Base-by-base conservation (phyloP, 2,797 vertebrate genomes). In the Epinephelus malabaricus region DNA sequence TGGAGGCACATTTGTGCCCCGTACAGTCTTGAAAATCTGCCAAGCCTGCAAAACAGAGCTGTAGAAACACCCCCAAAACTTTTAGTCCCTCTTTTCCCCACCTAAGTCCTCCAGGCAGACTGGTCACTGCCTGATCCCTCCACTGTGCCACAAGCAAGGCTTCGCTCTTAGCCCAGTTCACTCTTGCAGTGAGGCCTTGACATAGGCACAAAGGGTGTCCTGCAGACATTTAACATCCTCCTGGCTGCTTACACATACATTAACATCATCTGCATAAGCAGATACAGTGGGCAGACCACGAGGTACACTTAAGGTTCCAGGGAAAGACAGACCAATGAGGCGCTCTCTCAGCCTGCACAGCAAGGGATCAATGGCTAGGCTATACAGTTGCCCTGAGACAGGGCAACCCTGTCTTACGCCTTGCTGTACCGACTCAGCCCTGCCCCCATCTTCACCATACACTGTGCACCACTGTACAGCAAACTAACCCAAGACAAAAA, bases 41-140 rank as follows among this genome's bases (percentile, higher is more conserved):
- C 55, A 76, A 9, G 49, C 73, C 46, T 76, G 30, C 6, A 76
- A 9, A 2, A 67, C 54, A 14, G 54, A 40, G 8, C 5, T 18
- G 15, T 51, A 60, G 17, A 11, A 43, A 43, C 9, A 43, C 2
- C 9, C 40, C 40, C 40, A 13, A 11, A 10, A 43, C 40, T 3
- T 13, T 43, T 13, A 43, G 40, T 43, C 9, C 40, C 40, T 43
- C 40, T 13, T 43, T 11, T 10, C 40, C 40, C 40, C 40, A 43
- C 40, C 12, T 10, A 43, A 43, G 40, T 13, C 40, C 40, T 3
- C 40, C 40, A 43, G 40, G 12, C 40, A 43, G 12, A 13, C 40
- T 43, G 40, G 40, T 2, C 12, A 43, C 9, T 11, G 40, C 9
- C 9, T 43, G 40, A 43, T 43, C 12, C 40, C 12, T 10, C 40